These are phyloP conservation scores for Xerus rutilus DNA, from an alignment of 2,797 vertebrate genomes.

Conservation along the genomic window DNA sequence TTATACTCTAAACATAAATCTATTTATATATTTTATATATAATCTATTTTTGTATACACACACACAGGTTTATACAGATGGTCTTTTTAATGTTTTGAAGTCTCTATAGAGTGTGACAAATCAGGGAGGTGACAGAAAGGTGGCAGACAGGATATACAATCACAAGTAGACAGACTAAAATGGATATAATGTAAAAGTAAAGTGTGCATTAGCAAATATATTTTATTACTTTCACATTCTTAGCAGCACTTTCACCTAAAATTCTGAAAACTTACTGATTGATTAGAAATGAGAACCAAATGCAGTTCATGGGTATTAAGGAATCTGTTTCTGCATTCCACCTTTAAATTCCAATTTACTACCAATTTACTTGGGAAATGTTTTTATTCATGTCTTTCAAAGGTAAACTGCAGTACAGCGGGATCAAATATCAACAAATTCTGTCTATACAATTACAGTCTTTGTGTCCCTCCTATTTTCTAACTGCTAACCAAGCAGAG, in stretches of 20 bases:
- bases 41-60: too few species aligned
- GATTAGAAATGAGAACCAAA: constrained; percentile 13
- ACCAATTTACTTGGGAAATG: constrained; percentile 37
- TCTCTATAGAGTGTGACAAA: neutral
- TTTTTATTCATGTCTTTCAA: neutral
- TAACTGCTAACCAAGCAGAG: neutral
- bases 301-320: neutral
- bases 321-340: neutral
- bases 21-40: neutral
- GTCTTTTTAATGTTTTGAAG: neutral
- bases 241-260: neutral
- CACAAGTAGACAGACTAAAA: neutral
- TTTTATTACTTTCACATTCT: neutral
- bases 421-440: neutral
- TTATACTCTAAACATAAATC: constrained; percentile 12
- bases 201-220: neutral
- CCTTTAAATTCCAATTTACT: neutral
- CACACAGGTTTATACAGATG: neutral
- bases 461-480: neutral
- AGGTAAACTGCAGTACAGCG: neutral
- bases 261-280: constrained; percentile 23
- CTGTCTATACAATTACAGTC: neutral
- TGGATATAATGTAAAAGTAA: neutral
- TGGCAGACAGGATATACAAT: neutral
- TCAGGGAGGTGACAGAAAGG: neutral